phyloP scores from a whole-genome alignment of 2,888 invertebrate genomes.

The Eupelmus urozonus region DNA sequence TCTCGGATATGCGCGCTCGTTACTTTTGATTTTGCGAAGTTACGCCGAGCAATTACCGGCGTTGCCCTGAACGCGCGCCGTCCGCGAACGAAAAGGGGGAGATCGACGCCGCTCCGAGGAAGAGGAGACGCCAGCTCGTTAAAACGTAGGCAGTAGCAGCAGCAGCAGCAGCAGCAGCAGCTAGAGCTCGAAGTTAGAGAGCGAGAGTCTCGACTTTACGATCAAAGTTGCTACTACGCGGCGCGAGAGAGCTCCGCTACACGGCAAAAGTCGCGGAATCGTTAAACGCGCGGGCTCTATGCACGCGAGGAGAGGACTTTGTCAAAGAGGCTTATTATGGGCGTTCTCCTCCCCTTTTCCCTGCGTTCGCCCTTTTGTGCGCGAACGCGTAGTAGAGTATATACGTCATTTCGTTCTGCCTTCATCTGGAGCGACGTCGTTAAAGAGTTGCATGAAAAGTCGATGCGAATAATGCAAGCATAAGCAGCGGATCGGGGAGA shows the following conservation, averaged over 20 bases:
- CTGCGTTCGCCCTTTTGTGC: constrained; percentile 57
- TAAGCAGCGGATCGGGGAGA: constrained; percentile 6
- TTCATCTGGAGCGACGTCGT: constrained; percentile 30
- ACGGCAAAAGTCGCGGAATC: constrained; percentile 57
- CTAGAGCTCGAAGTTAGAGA: constrained; percentile 30
- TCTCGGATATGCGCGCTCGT: constrained; percentile 56
- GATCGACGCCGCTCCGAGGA: constrained; percentile 12
- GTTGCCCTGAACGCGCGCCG: constrained; percentile 13
- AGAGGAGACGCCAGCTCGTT: constrained; percentile 54
- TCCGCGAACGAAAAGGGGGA: constrained; percentile 8
- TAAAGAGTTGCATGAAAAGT: constrained; percentile 30
- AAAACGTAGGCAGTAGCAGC: constrained; percentile 50
- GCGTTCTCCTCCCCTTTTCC: constrained; percentile 61
- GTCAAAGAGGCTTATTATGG: constrained; percentile 61
- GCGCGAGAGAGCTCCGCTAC: constrained; percentile 31
- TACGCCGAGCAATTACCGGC: constrained; percentile 61
- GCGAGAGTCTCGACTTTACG: constrained; percentile 52
- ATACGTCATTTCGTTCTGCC: background rate
- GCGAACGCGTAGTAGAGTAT: no score
- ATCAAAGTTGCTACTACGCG: constrained; percentile 56
- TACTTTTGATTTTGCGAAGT: constrained; percentile 63
- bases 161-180: constrained; percentile 9
- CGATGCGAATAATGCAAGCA: constrained; percentile 35
- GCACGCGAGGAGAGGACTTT: constrained; percentile 51
- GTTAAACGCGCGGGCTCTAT: constrained; percentile 56